phyloP scores from a whole-genome alignment of 2,888 invertebrate species.

The Volucella zonaria region DNA sequence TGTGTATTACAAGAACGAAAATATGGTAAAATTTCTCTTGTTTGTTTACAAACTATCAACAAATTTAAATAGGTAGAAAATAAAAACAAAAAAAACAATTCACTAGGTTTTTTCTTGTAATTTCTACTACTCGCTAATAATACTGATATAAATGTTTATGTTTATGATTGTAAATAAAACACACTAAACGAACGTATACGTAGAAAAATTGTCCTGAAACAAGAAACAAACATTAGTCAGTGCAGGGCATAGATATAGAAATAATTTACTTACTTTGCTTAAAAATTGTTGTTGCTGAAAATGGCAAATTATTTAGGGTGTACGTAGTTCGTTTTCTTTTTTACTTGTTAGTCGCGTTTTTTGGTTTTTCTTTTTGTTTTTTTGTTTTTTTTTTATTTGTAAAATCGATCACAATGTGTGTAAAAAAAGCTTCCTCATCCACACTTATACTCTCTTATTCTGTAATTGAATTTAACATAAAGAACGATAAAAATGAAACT shows the following conservation, averaged over 20 bases:
- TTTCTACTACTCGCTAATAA: conserved; percentile 66
- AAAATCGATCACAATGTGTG: conserved; percentile 72
- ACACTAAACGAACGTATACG: conserved; percentile 58
- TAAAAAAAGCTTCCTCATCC: conserved; percentile 47
- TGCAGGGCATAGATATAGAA: not conserved
- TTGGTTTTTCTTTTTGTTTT: conserved; percentile 59
- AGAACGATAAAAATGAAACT: conserved; percentile 68
- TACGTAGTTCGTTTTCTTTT: conserved; percentile 48
- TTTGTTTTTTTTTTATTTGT: conserved; percentile 64
- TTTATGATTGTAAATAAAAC: conserved; percentile 64
- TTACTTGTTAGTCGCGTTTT: conserved; percentile 21
- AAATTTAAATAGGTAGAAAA: not conserved
- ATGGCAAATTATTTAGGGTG: conserved; percentile 51
- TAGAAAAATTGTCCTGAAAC: conserved; percentile 50
- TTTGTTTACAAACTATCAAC: conserved; percentile 43
- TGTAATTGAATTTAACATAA: conserved; percentile 65
- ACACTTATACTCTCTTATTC: conserved; percentile 57
- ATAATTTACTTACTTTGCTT: conserved; percentile 48
- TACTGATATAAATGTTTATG: conserved; percentile 67
- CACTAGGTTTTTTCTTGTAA: conserved; percentile 39
- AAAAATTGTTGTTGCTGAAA: conserved; percentile 45
- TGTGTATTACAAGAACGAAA: conserved; percentile 24
- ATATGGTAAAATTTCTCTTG: conserved; percentile 12
- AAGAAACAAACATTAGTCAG: not conserved
- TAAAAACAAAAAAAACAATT: conserved; percentile 34